Percentiles rank a stretch among this genome's conserved stretches.
Conservation (phyloP, 1,140 invertebrate genomes). For the Oscheius sp. region DNA sequence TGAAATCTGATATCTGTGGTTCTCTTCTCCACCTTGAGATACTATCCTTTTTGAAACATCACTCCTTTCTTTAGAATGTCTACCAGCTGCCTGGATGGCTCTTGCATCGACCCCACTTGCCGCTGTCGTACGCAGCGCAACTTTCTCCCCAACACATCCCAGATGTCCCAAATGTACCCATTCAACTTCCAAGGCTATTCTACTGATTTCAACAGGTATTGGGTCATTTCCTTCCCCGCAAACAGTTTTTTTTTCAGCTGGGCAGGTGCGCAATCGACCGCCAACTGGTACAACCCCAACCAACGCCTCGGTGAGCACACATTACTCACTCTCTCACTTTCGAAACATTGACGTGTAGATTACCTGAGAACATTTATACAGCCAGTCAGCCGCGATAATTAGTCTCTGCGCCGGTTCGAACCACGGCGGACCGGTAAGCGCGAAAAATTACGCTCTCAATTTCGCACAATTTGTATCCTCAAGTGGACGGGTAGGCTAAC, state of each 20-base stretch:
- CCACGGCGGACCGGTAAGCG: background rate
- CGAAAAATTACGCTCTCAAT: background rate
- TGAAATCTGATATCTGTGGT: too few relatives aligned
- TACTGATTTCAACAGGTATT: background rate
- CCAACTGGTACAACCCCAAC: background rate
- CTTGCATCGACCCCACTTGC: background rate
- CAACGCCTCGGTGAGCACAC: conserved; percentile 1
- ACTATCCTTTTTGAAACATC: too few relatives aligned
- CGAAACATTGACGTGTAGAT: background rate
- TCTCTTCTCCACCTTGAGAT: too few relatives aligned
- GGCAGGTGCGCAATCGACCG: background rate
- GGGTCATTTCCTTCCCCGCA: background rate
- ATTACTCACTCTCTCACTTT: background rate
- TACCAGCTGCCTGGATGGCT: background rate
- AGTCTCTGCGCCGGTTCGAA: background rate
- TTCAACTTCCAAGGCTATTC: background rate
- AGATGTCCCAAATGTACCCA: background rate
- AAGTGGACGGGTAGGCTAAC: background rate
- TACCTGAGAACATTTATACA: background rate
- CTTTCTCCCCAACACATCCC: conserved; percentile 3
- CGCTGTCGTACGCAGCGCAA: background rate
- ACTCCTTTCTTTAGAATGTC: too few relatives aligned
- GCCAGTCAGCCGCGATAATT: background rate
- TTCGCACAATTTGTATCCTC: conserved; percentile 2
- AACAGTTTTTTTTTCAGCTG: background rate